Base-by-base conservation (phyloP, 2,888 invertebrate genomes). In the Pammene fasciana region DNA sequence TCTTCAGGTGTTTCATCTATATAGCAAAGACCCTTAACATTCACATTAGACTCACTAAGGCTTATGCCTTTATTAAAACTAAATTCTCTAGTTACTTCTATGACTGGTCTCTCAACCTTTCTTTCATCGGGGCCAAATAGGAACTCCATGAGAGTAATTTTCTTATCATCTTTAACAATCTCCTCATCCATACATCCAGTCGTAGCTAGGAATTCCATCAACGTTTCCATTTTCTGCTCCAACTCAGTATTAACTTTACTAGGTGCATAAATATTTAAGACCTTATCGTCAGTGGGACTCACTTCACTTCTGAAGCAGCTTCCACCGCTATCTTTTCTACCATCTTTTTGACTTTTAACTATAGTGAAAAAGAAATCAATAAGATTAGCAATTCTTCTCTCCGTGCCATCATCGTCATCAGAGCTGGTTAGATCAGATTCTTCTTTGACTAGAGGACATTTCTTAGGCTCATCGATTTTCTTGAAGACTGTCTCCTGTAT, bases 281-380 rank as follows among this genome's bases (percentile, higher is more conserved):
- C 18, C 45, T 80, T 83, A 0, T 84, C 83, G 67, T 88, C 89
- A 14, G 80, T 79, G 3, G 92, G 90, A 72, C 88, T 90, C 0
- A 77, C 75, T 76, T 93, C 93, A 2, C 85, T 84, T 80, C 82
- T 92, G 62, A 92, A 92, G 60, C 93, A 93, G 71, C 90, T 90
- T 0, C 85, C 89, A 0, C 86, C 86, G 68, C 91, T 92, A 52
- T 88, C 83, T 73, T 92, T 93, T 10, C 93, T 78, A 0, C 90
- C 89, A 10, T 88, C 88, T 48, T 85, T 89, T 67, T 93, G 92
- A 73, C 90, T 92, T 74, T 92, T 93, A 0, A 93, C 92, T 60
- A 93, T 90, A 0, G 92, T 92, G 54, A 93, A 93, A 78, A 93
- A 92, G 79, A 93, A 93, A 68, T 93, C 93, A 9, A 93, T 91